Evolutionary conservation across 1,140 invertebrate species (phyloP).

Genomic region (Drosophila athabasca): DNA sequence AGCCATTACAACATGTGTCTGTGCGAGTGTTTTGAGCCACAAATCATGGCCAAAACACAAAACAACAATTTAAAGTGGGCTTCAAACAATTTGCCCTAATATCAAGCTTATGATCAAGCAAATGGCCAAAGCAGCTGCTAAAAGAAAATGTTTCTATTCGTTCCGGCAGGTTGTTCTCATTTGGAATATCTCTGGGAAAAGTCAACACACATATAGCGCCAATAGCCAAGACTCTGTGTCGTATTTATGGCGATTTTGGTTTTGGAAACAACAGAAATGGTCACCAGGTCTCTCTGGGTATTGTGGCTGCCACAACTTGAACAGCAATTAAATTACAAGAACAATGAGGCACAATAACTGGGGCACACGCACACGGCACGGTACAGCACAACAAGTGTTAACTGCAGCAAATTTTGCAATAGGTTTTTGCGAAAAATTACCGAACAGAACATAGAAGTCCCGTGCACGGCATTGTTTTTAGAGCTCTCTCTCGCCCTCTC

Average conservation of each 20-base stretch:
- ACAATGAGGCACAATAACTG: conserved; percentile 18
- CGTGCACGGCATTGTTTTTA: conserved; percentile 53
- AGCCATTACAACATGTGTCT: conserved; percentile 14
- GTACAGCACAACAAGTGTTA: conserved; percentile 59
- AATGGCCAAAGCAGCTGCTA: conserved; percentile 33
- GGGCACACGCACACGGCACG: background rate
- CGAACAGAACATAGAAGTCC: conserved; percentile 4
- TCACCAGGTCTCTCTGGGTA: conserved; percentile 18
- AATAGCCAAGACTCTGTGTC: background rate
- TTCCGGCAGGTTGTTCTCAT: background rate
- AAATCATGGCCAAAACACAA: conserved; percentile 52
- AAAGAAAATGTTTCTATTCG: conserved; percentile 10
- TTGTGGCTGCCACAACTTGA: conserved; percentile 40
- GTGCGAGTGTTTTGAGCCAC: conserved; percentile 29
- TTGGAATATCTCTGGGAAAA: background rate
- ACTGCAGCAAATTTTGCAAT: conserved; percentile 70
- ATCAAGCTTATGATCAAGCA: conserved; percentile 52
- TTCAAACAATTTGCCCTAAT: conserved; percentile 48
- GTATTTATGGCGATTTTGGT: conserved; percentile 7
- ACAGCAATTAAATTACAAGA: conserved; percentile 22
- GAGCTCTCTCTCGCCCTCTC: conserved; percentile 12
- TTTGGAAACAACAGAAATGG: conserved; percentile 24
- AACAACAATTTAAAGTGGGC: conserved; percentile 49
- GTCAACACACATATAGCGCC: no score
- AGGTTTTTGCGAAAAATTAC: conserved; percentile 42